A percentile compares a stretch with the other conserved stretches of the same genome.
Conservation (phyloP, 2,113 vertebrate species). For the Petroica traversi region DNA sequence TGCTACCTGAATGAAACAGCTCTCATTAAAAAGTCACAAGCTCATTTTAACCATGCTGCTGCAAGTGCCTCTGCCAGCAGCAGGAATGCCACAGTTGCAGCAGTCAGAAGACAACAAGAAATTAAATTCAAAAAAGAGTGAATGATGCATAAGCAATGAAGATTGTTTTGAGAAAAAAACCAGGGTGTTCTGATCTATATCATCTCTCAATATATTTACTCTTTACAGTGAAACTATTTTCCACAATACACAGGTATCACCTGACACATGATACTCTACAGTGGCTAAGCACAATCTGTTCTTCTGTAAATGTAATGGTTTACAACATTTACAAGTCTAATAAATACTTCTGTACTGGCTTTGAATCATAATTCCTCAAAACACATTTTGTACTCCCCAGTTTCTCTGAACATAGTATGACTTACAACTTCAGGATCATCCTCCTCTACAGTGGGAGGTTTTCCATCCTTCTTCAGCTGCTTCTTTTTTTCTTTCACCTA, state of each 20-base stretch:
- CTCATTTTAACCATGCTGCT: background rate
- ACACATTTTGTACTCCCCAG: background rate
- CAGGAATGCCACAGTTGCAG: background rate
- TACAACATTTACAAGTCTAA: background rate
- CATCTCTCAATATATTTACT: background rate
- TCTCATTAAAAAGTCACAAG: background rate
- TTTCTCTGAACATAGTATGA: background rate
- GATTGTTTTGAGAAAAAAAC: background rate
- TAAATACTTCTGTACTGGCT: background rate
- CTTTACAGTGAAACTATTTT: background rate
- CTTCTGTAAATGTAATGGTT: background rate
- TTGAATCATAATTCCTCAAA: background rate
- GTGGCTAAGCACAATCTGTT: background rate
- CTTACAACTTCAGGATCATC: constrained; percentile 93
- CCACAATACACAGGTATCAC: background rate
- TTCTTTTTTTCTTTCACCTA: constrained; percentile 97
- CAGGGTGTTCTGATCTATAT: background rate
- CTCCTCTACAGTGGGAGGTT: constrained; percentile 85
- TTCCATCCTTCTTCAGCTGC: constrained; percentile 96
- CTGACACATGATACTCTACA: background rate
- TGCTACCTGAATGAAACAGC: background rate
- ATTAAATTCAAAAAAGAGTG: background rate
- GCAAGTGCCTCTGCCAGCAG: rapidly evolving
- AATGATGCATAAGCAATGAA: background rate
- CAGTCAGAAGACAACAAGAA: background rate